A percentile compares a stretch with the other conserved stretches of the same genome.
Conservation (phyloP, 2,888 invertebrate genomes). For the Portevinia maculata region DNA sequence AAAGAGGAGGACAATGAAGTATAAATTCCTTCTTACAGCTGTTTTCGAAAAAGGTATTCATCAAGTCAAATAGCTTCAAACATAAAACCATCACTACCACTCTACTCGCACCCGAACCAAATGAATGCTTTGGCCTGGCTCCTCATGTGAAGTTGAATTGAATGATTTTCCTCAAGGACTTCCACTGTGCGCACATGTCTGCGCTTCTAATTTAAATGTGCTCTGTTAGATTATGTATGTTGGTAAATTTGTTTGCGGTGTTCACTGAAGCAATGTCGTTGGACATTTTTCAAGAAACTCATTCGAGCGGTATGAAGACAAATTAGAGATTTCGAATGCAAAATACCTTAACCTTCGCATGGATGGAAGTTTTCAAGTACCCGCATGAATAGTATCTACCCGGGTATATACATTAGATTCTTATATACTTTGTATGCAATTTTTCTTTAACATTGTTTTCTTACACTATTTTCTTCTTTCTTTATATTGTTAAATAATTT, state of each 20-base stretch:
- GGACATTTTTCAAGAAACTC: constrained; percentile 44
- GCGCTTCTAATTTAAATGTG: constrained; percentile 5
- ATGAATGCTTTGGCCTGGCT: background rate
- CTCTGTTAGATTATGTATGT: background rate
- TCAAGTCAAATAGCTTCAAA: background rate
- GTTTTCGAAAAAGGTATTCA: background rate
- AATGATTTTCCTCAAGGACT: constrained; percentile 51
- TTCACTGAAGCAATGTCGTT: constrained; percentile 28
- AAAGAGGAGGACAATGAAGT: no score
- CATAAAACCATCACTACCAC: background rate
- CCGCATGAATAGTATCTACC: no score
- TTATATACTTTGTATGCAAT: no score
- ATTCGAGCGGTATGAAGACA: constrained; percentile 32
- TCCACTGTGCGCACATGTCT: constrained; percentile 26
- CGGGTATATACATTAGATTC: no score
- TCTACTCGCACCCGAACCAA: background rate
- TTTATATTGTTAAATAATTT: no score
- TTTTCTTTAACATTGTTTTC: no score
- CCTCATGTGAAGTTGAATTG: constrained; percentile 34
- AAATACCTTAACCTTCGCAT: constrained; percentile 31
- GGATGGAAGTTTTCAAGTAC: no score
- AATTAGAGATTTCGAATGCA: constrained; percentile 33
- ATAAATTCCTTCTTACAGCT: no score
- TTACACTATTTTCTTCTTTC: no score
- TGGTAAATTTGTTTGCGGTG: constrained; percentile 12